Conservation (phyloP, 2,888 invertebrate genomes). For the Resseliella maxima region DNA sequence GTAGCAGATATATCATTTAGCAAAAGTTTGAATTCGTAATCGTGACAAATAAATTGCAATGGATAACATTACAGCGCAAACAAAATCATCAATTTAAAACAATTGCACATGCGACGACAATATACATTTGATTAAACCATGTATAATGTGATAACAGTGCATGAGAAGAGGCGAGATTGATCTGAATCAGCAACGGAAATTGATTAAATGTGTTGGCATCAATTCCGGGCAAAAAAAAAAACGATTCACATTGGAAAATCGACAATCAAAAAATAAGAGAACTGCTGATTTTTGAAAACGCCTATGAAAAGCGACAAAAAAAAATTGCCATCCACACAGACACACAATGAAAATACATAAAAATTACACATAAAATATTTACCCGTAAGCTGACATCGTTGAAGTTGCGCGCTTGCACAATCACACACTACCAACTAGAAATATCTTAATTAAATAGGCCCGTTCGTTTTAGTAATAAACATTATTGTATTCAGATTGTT, state of each 20-base stretch:
- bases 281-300: not conserved
- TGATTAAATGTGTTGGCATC: not conserved
- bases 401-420: not conserved
- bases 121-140: not conserved
- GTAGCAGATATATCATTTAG: not conserved
- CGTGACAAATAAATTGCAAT: not conserved
- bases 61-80: not conserved
- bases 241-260: not conserved
- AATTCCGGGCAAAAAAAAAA: not conserved
- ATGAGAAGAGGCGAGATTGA: not conserved
- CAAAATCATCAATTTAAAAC: not conserved
- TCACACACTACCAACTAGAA: not conserved
- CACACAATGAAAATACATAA: not conserved
- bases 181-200: not conserved
- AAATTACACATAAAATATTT: not conserved
- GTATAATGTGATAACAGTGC: not conserved
- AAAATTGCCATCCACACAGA: not conserved
- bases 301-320: not conserved
- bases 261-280: not conserved
- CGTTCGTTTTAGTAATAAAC: not conserved
- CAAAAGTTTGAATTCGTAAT: not conserved
- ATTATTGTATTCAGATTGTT: not conserved
- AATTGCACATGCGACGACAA: not conserved
- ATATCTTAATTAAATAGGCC: not conserved
- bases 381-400: constrained; percentile 48